Conservation (phyloP, 1,140 invertebrate genomes). For the Drosophila saltans region DNA sequence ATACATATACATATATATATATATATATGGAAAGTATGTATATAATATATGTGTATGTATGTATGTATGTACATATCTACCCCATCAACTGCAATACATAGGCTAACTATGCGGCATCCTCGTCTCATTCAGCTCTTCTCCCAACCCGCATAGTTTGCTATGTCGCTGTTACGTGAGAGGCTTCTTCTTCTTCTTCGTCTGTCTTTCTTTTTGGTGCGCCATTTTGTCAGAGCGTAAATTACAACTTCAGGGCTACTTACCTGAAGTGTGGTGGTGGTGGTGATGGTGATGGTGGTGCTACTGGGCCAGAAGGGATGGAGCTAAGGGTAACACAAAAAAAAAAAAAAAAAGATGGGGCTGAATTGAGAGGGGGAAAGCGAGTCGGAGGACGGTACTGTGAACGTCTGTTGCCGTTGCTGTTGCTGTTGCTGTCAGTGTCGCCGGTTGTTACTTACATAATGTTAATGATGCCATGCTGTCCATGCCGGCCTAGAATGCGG, state of each 20-base stretch:
- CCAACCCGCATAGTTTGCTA: constrained; percentile 31
- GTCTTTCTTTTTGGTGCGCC: constrained; percentile 55
- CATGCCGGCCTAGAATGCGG: constrained; percentile 39
- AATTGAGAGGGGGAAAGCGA: too few species aligned
- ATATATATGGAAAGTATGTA: neutral
- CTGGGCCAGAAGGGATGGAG: constrained; percentile 15
- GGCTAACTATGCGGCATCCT: constrained; percentile 42
- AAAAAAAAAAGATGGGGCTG: neutral
- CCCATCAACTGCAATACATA: constrained; percentile 59
- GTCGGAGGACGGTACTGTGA: neutral
- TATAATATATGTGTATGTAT: neutral
- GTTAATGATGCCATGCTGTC: constrained; percentile 72
- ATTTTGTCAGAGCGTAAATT: constrained; percentile 79
- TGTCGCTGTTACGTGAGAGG: constrained; percentile 55
- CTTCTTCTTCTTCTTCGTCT: constrained; percentile 34
- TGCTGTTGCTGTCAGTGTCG: constrained; percentile 53
- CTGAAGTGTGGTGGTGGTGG: constrained; percentile 13
- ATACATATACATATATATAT: too few species aligned
- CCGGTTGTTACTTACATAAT: constrained; percentile 76
- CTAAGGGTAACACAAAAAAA: constrained; percentile 7
- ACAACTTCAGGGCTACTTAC: constrained; percentile 71
- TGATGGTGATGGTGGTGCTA: neutral
- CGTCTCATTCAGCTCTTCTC: constrained; percentile 17
- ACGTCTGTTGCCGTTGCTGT: constrained; percentile 34
- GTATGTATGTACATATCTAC: constrained; percentile 35